Conservation (phyloP, 2,888 invertebrate genomes). For the Mechanitis messenoides region DNA sequence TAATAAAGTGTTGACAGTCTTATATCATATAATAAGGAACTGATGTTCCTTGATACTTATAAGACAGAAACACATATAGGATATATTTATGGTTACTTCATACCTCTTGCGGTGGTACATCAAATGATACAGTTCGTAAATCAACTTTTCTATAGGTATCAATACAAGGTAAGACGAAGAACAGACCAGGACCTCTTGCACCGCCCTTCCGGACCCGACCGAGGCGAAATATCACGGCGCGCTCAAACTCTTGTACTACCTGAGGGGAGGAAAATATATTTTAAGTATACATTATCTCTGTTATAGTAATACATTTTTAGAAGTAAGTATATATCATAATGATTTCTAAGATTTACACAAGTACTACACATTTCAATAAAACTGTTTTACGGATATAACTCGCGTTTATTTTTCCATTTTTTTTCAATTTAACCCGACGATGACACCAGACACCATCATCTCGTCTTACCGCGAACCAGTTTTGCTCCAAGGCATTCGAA, state of each 20-base stretch:
- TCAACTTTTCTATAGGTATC: slow-evolving; percentile 95
- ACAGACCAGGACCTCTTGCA: slow-evolving; percentile 91
- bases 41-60: too few species aligned
- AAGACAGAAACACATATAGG: too few species aligned
- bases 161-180: slow-evolving; percentile 95
- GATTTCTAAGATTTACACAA: too few species aligned
- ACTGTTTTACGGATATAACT: too few species aligned
- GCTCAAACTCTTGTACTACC: slow-evolving; percentile 91
- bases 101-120: slow-evolving; percentile 97
- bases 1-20: neutral
- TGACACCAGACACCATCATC: too few species aligned
- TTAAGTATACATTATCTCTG: neutral
- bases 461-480: too few species aligned
- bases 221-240: slow-evolving; percentile 92
- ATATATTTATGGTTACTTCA: slow-evolving; percentile 21
- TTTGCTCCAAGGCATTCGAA: too few species aligned
- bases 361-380: too few species aligned
- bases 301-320: neutral
- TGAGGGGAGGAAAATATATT: slow-evolving; percentile 38
- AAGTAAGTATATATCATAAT: too few species aligned
- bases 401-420: too few species aligned
- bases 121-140: slow-evolving; percentile 94
- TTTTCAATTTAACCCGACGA: too few species aligned
- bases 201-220: slow-evolving; percentile 86
- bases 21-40: too few species aligned